Evolutionary conservation across 1,140 invertebrate genomes (phyloP).

Genomic region (Camponotus floridanus): DNA sequence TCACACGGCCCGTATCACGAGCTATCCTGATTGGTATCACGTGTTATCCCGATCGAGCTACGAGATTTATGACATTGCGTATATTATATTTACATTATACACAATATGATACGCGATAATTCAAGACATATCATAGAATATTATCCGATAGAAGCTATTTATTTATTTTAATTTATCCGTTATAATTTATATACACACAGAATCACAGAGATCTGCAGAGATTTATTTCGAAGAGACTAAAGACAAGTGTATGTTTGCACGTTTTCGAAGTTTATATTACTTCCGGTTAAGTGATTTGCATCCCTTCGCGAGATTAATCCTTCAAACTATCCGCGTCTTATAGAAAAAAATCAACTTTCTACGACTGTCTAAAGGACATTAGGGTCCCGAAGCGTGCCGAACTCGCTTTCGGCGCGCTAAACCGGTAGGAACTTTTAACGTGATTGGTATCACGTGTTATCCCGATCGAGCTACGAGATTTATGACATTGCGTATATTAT

Average conservation of each 20-base stretch:
- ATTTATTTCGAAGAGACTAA: too few relatives aligned
- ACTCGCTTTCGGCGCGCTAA: slow-evolving; percentile 14
- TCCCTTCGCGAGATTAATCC: background rate
- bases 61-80: background rate
- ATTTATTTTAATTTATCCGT: background rate
- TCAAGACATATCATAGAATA: background rate
- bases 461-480: slow-evolving; percentile 36
- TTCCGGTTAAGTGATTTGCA: too few relatives aligned
- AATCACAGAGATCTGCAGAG: too few relatives aligned
- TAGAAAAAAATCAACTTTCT: background rate
- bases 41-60: slow-evolving; percentile 25
- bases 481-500: background rate
- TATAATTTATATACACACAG: too few relatives aligned
- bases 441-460: background rate
- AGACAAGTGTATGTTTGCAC: background rate
- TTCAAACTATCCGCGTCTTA: background rate
- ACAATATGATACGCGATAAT: background rate
- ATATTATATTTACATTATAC: background rate
- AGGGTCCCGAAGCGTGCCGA: background rate
- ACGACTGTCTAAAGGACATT: background rate
- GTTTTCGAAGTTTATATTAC: background rate
- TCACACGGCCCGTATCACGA: slow-evolving; percentile 37
- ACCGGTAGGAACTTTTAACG: slow-evolving; percentile 59
- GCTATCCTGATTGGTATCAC: background rate
- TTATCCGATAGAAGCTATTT: background rate